Evolutionary conservation across 2,113 vertebrate genomes (phyloP), one percentile per base, ranked within the genome.

Genomic region (Peucedramus taeniatus): DNA sequence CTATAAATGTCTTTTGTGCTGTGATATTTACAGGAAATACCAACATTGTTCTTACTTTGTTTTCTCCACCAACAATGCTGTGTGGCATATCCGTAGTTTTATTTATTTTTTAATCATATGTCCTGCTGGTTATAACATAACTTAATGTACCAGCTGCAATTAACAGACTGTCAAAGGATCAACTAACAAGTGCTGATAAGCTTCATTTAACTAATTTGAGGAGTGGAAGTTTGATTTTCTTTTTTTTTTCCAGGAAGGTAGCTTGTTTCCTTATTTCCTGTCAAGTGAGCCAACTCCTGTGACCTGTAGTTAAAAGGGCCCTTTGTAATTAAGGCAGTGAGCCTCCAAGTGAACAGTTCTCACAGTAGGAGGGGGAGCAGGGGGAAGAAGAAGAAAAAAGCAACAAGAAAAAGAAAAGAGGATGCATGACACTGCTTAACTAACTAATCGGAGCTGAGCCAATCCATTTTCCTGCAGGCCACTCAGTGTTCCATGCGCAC

Each of bases 111-210:
- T 94, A 91, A 97, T 97, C 77, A 83, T 93, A 94, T 96, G 72
- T 87, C 86, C 90, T 68, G 93, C 85, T 94, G 96, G 92, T 97
- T 98, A 97, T 97, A 97, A 94, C 91, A 94, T 95, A 97, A 97
- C 94, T 98, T 98, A 99, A 98, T 98, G 96, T 98, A 98, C 98
- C 97, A 98, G 98, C 97, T 91, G 96, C 97, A 98, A 99, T 98
- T 99, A 98, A 96, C 97, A 97, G 98, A 98, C 99, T 98, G 98
- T 98, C 98, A 98, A 98, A 98, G 97, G 95, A 98, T 98, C 93
- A 97, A 94, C 97, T 98, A 97, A 96, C 97, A 97, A 97, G 96
- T 87, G 77, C 91, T 96, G 98, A 98, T 98, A 98, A 98, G 98
- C 98, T 98, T 98, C 98, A 98, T 98, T 98, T 97, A 98, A 98